Base-by-base conservation (phyloP, 2,888 invertebrate genomes). In the Spilosoma lubricipeda region DNA sequence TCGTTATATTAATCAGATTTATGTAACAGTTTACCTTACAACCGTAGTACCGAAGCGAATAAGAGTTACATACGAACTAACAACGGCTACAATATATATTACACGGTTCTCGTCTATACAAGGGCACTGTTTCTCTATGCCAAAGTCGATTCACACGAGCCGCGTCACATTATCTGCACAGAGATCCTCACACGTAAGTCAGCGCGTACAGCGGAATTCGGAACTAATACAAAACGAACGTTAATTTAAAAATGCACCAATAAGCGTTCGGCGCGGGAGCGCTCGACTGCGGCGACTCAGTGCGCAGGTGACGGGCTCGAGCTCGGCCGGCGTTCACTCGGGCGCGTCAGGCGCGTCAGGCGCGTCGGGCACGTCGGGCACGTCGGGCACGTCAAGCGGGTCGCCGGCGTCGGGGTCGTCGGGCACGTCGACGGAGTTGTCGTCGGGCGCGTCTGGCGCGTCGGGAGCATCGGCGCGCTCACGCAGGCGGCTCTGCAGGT, bases 1-100 rank as follows among this genome's bases (percentile, higher is more conserved):
- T 90, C 86, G 89, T 92, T 92, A 94, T 92, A 93, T 93, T 93
- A 94, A 93, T 94, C 94, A 94, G 94, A 94, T 93, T 93, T 93
- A 94, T 93, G 93, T 92, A 93, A 93, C 93, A 93, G 92, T 91
- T 91, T 92, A 91, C 92, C 92, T 93, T 92, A 93, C 93, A 90
- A 93, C 92, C 92, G 91, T 91, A 90, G 89, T 90, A 92, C 91
- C 93, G 92, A 94, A 94, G 94, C 93, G 91, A 90, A 91, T 90
- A 90, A 91, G 89, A 90, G 89, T 91, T 89, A 91, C 89, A 91
- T 89, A 88, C 87, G 87, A 86, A 88, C 90, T 90, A 92, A 88
- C 89, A 90, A 91, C 86, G 84, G 85, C 89, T 91, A 91, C 81
- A 79, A 77, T 89, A 85, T 89, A 90, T 85, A 89, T 87, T 86